These are phyloP conservation scores for Epizoanthus scotinus DNA, from an alignment of 92 coral and sea anemone genomes.

Conservation along the genomic window DNA sequence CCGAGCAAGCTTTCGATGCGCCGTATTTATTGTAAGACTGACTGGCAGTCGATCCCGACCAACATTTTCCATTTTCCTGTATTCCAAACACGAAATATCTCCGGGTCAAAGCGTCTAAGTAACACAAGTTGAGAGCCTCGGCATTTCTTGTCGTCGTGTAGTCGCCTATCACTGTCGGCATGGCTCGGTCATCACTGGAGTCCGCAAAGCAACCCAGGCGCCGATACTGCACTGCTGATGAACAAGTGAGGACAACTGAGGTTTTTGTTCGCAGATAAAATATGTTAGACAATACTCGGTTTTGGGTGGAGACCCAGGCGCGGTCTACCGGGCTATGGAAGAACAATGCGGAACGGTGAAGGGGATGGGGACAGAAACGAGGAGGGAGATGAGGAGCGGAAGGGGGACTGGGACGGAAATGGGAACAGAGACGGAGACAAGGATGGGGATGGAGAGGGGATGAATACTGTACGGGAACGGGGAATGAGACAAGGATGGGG, in stretches of 20 bases:
- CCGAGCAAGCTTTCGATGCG: not conserved
- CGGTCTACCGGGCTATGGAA: no score
- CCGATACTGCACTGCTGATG: not conserved
- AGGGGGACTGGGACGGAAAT: no score
- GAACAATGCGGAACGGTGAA: no score
- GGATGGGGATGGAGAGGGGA: no score
- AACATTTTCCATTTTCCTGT: slow-evolving; percentile 14
- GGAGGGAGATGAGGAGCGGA: no score
- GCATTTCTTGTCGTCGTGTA: slow-evolving; percentile 7
- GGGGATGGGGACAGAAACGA: no score
- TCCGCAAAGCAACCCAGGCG: slow-evolving; percentile 24
- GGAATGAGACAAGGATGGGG: no score
- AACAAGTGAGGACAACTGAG: not conserved
- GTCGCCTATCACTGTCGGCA: slow-evolving; percentile 15
- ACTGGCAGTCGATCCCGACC: not conserved
- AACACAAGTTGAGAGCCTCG: slow-evolving; percentile 13
- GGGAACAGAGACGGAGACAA: no score
- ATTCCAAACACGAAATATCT: slow-evolving; percentile 24
- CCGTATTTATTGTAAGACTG: slow-evolving; percentile 18
- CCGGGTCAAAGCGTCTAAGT: slow-evolving; percentile 20
- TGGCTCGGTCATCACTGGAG: slow-evolving; percentile 8
- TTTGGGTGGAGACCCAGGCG: no score
- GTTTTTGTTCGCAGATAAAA: not conserved
- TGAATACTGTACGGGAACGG: no score
- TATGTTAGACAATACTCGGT: no score